phyloP scores from a whole-genome alignment of 53 echinoderm and acorn worm species.

The Actinopyga echinites region DNA sequence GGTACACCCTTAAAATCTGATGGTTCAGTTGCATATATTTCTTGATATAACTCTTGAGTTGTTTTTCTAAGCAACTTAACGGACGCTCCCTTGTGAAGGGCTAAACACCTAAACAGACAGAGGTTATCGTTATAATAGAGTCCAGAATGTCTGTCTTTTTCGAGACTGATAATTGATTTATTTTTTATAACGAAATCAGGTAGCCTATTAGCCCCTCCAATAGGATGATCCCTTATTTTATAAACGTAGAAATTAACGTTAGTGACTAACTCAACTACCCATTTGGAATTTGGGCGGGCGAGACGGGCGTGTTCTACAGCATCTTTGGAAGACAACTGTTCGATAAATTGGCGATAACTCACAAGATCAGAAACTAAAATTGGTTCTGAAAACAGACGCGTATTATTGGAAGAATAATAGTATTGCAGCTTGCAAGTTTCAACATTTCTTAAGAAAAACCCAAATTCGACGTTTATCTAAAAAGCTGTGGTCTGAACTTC shows the following conservation, averaged over 20 bases:
- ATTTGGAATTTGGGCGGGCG: slow-evolving; percentile 32
- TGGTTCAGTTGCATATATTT: not conserved
- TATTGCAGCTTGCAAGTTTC: not conserved
- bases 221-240: slow-evolving; percentile 25
- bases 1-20: slow-evolving; percentile 10
- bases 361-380: slow-evolving; percentile 5
- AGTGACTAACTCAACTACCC: slow-evolving; percentile 52
- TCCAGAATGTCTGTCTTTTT: not conserved
- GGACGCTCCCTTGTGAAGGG: not conserved
- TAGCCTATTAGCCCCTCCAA: not conserved
- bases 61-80: not conserved
- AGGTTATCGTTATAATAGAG: not conserved
- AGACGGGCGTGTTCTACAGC: slow-evolving; percentile 25
- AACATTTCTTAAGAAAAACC: slow-evolving; percentile 16
- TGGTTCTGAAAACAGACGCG: slow-evolving; percentile 23
- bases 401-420: no score
- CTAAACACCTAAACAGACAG: slow-evolving; percentile 24
- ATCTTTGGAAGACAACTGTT: not conserved
- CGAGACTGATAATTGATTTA: slow-evolving; percentile 4
- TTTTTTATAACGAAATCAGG: not conserved
- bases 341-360: not conserved
- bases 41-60: not conserved
- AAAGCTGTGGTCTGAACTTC: slow-evolving; percentile 30
- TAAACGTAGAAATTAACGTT: slow-evolving; percentile 42
- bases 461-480: slow-evolving; percentile 38